A percentile compares a stretch with the other conserved stretches of the same genome.
These are phyloP conservation scores for Ctenosaura bakeri DNA, from an alignment of 2,797 vertebrate genomes.

Conservation along the genomic window DNA sequence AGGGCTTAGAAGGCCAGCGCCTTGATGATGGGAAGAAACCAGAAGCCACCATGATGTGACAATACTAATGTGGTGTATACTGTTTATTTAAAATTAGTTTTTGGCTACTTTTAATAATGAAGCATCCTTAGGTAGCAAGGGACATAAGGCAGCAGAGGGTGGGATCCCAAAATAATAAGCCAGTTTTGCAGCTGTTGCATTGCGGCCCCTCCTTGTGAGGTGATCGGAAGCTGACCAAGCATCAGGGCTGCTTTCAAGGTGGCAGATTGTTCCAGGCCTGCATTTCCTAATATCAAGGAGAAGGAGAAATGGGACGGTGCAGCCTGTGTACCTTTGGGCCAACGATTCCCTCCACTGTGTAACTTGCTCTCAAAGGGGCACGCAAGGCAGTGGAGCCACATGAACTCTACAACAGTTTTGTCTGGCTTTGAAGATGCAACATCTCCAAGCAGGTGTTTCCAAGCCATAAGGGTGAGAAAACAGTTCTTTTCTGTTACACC, in stretches of 20 bases:
- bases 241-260: not conserved
- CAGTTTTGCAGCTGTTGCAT: not conserved
- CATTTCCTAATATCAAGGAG: too few species aligned
- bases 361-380: too few species aligned
- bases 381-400: not conserved
- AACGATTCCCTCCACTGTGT: not conserved
- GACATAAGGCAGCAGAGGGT: not conserved
- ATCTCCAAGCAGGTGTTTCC: not conserved
- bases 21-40: not conserved
- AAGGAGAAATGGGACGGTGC: not conserved
- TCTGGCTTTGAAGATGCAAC: not conserved
- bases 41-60: not conserved
- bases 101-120: too few species aligned
- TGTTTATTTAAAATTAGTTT: too few species aligned
- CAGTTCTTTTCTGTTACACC: not conserved
- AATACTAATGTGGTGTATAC: too few species aligned
- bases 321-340: not conserved
- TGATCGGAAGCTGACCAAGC: too few species aligned
- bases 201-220: too few species aligned
- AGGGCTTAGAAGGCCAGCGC: not conserved
- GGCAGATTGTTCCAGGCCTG: not conserved
- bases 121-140: not conserved
- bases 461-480: not conserved
- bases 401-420: too few species aligned
- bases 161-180: not conserved